Conservation (phyloP, 1,140 invertebrate species). For the Drosophila sucinea region DNA sequence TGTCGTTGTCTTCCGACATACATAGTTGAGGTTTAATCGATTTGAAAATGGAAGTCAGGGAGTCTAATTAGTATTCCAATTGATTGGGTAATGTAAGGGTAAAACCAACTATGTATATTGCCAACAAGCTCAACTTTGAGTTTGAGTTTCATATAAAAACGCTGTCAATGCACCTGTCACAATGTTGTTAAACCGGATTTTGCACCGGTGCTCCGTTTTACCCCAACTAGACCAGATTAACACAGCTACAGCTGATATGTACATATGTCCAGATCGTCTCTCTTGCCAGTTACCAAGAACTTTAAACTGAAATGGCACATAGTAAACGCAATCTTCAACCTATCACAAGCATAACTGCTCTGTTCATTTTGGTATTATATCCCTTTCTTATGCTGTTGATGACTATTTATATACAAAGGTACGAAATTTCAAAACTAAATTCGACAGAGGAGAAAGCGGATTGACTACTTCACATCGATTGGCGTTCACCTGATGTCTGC, state of each 20-base stretch:
- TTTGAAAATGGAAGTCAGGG: neutral
- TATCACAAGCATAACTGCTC: neutral
- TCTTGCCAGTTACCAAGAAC: neutral
- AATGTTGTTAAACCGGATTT: conserved; percentile 20
- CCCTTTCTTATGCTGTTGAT: neutral
- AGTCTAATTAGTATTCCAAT: conserved; percentile 8
- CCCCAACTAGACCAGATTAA: conserved; percentile 10
- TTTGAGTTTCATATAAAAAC: conserved; percentile 6
- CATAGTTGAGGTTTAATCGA: neutral
- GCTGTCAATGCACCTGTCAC: conserved; percentile 21
- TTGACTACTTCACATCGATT: conserved; percentile 10
- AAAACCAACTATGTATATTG: neutral
- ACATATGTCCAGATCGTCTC: neutral
- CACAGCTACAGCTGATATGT: neutral
- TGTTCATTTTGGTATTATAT: neutral
- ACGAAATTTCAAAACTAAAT: conserved; percentile 5
- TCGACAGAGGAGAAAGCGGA: conserved; percentile 17
- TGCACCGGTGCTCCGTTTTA: conserved; percentile 8
- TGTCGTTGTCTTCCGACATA: conserved; percentile 1
- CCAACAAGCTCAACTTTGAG: neutral
- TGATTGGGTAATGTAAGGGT: conserved; percentile 3
- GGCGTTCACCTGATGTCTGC: conserved; percentile 10
- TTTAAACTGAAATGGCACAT: neutral
- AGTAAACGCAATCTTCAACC: neutral
- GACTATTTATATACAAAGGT: neutral